Percentiles rank a stretch among this genome's conserved stretches.
Conservation (phyloP, 1,140 invertebrate genomes). For the Diorhabda carinulata region DNA sequence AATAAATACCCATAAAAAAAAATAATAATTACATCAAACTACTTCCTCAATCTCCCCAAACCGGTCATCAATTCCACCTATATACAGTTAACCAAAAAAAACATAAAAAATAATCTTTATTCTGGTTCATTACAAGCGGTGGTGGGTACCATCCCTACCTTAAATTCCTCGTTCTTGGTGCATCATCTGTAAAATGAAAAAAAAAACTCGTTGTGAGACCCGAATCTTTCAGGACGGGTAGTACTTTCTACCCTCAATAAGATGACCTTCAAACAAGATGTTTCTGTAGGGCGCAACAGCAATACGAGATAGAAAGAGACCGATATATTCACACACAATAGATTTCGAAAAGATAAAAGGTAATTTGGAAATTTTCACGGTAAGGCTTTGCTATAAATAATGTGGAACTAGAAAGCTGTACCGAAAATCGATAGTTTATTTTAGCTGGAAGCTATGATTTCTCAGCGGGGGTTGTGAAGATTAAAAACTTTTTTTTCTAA, state of each 20-base stretch:
- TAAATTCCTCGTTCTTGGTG: background rate
- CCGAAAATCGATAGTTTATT: slow-evolving; percentile 11
- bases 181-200: too few species aligned
- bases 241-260: slow-evolving; percentile 36
- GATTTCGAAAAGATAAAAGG: slow-evolving; percentile 18
- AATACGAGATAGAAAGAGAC: slow-evolving; percentile 5
- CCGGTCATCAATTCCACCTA: too few species aligned
- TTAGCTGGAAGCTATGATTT: slow-evolving; percentile 4
- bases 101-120: too few species aligned
- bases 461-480: background rate
- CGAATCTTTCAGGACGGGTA: slow-evolving; percentile 24
- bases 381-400: slow-evolving; percentile 16
- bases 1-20: too few species aligned
- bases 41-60: too few species aligned
- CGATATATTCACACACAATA: slow-evolving; percentile 10
- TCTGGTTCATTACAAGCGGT: too few species aligned
- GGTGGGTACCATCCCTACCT: background rate
- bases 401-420: background rate
- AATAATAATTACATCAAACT: too few species aligned
- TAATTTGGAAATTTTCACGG: slow-evolving; percentile 21
- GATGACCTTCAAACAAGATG: slow-evolving; percentile 35
- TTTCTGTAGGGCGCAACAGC: slow-evolving; percentile 29
- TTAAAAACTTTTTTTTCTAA: too few species aligned
- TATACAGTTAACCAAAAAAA: too few species aligned
- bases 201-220: background rate